A percentile compares a stretch with the other conserved stretches of the same genome.
These are phyloP conservation scores for Pitangus sulphuratus DNA, from an alignment of 2,797 vertebrate genomes.

Conservation along the genomic window DNA sequence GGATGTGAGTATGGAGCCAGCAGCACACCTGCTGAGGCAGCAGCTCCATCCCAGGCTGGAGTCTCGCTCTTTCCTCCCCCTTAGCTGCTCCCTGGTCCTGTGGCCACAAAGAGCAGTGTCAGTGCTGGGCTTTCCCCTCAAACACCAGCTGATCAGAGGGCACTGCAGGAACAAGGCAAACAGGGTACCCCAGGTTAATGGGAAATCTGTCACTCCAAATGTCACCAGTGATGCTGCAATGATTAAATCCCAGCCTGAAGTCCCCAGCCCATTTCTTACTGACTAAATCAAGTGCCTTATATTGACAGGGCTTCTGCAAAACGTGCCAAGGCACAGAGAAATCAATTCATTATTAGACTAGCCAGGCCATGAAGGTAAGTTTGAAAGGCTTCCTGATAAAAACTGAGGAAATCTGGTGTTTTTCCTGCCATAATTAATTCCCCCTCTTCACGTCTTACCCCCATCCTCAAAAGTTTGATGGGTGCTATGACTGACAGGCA, in stretches of 20 bases:
- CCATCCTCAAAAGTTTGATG: background rate
- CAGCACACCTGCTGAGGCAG: background rate
- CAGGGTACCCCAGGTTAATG: background rate
- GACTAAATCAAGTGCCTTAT: background rate
- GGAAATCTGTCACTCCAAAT: constrained; percentile 24
- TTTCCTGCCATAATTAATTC: background rate
- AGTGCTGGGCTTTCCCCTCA: background rate
- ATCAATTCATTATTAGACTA: constrained; percentile 28
- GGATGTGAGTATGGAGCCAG: accelerated
- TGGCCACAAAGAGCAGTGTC: background rate
- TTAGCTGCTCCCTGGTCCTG: background rate
- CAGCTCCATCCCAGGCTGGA: background rate
- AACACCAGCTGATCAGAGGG: background rate
- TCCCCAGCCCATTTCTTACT: background rate
- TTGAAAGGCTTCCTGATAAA: background rate
- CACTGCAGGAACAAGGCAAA: background rate
- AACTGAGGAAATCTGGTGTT: background rate
- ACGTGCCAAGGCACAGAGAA: background rate
- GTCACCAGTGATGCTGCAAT: background rate
- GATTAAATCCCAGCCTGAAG: constrained; percentile 4
- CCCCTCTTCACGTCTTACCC: background rate
- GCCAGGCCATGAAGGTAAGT: background rate
- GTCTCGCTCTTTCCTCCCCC: background rate
- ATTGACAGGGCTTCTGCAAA: constrained; percentile 1
- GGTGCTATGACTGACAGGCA: background rate